A percentile compares a stretch with the other conserved stretches of the same genome.
phyloP scores from a whole-genome alignment of 1,140 invertebrate species.

The Tetramorium simillimum region DNA sequence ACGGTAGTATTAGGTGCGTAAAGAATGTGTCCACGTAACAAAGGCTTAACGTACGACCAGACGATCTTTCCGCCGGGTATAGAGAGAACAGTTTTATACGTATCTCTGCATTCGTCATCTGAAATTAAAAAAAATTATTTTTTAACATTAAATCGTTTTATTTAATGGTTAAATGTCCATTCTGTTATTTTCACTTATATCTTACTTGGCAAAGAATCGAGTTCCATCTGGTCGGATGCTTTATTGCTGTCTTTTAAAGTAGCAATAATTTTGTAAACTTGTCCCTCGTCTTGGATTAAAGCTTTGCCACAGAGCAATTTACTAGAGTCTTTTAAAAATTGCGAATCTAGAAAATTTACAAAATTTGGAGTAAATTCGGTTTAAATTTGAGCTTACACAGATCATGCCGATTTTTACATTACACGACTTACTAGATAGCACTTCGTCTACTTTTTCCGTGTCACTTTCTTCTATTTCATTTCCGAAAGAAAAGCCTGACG shows the following conservation, averaged over 20 bases:
- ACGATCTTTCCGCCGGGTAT: constrained; percentile 88
- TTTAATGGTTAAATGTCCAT: background rate
- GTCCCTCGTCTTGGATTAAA: constrained; percentile 82
- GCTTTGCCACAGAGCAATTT: constrained; percentile 87
- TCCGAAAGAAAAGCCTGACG: constrained; percentile 54
- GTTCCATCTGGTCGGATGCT: constrained; percentile 84
- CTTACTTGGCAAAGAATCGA: constrained; percentile 87
- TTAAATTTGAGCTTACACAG: constrained; percentile 6
- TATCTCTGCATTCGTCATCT: constrained; percentile 88
- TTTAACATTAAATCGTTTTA: constrained; percentile 20
- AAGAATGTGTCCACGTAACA: constrained; percentile 88
- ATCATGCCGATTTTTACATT: background rate
- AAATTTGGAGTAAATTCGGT: background rate
- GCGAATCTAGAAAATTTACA: constrained; percentile 62
- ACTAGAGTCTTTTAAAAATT: constrained; percentile 86
- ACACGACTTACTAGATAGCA: constrained; percentile 69
- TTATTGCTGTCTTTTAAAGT: constrained; percentile 85
- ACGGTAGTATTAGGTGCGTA: constrained; percentile 86
- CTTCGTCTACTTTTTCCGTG: constrained; percentile 13
- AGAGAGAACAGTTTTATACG: constrained; percentile 87
- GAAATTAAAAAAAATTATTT: constrained; percentile 6
- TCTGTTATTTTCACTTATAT: background rate
- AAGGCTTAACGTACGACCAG: constrained; percentile 89
- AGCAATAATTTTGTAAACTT: constrained; percentile 86
- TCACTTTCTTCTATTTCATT: background rate